Percentiles rank a stretch among this genome's conserved stretches.
These are phyloP conservation scores for Aphidius gifuensis DNA, from an alignment of 1,140 invertebrate species.

Conservation along the genomic window DNA sequence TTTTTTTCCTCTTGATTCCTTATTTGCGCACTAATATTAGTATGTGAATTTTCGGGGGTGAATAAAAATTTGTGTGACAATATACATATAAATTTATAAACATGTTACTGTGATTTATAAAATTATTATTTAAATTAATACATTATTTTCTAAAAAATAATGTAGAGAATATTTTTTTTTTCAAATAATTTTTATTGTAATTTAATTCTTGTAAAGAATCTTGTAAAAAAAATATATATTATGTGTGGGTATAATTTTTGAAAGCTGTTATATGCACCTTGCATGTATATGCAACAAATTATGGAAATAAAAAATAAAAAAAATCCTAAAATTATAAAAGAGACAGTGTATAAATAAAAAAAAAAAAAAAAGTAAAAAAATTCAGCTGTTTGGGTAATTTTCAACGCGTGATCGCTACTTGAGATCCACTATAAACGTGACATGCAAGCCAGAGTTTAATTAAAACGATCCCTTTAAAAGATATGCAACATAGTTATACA, in stretches of 20 bases:
- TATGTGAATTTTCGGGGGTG: slow-evolving; percentile 13
- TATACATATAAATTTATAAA: too few relatives aligned
- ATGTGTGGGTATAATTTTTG: neutral
- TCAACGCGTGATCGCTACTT: slow-evolving; percentile 18
- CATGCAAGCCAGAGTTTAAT: slow-evolving; percentile 21
- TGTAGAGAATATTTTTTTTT: too few relatives aligned
- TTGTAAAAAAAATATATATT: neutral
- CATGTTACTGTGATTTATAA: slow-evolving; percentile 15
- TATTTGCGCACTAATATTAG: slow-evolving; percentile 14
- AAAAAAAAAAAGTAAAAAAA: slow-evolving; percentile 11
- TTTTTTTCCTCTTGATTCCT: neutral
- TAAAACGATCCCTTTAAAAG: slow-evolving; percentile 21
- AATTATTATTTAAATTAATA: neutral
- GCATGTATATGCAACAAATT: neutral
- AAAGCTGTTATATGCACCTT: slow-evolving; percentile 18
- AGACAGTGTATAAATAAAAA: neutral
- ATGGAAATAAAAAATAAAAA: slow-evolving; percentile 6
- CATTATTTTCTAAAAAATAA: too few relatives aligned
- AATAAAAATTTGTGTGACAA: slow-evolving; percentile 2
- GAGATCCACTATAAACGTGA: slow-evolving; percentile 18
- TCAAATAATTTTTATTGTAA: neutral
- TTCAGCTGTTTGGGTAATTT: slow-evolving; percentile 22
- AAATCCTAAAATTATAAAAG: neutral
- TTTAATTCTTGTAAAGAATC: neutral
- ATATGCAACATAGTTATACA: slow-evolving; percentile 13